These are phyloP conservation scores for Lucilia sericata DNA, from an alignment of 1,140 invertebrate genomes.

Conservation along the genomic window DNA sequence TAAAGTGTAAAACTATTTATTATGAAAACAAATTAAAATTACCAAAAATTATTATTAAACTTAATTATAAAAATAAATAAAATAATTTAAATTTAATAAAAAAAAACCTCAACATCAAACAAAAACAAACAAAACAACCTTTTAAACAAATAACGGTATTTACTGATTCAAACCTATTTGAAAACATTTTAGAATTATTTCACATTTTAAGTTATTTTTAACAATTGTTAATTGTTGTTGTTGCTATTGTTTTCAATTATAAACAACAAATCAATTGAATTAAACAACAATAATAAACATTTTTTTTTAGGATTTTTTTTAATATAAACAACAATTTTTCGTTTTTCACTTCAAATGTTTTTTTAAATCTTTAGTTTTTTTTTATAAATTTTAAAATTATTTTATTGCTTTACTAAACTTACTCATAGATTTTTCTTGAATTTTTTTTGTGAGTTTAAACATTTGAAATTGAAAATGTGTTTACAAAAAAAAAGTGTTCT, in stretches of 20 bases:
- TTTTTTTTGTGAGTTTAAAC: neutral
- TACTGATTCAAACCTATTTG: neutral
- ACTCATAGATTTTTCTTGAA: neutral
- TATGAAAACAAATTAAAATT: too few relatives aligned
- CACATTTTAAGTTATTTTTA: neutral
- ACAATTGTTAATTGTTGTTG: neutral
- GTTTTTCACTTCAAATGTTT: conserved; percentile 18
- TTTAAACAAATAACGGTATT: neutral
- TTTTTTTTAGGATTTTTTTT: neutral
- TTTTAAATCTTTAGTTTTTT: neutral
- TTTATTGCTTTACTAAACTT: neutral
- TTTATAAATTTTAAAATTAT: neutral
- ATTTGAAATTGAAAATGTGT: neutral
- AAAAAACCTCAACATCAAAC: neutral
- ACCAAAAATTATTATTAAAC: too few relatives aligned
- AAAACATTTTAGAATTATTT: neutral
- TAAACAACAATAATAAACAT: neutral
- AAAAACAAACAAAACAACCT: neutral
- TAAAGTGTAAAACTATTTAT: too few relatives aligned
- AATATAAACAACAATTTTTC: neutral
- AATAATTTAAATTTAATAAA: too few relatives aligned
- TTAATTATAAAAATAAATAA: too few relatives aligned
- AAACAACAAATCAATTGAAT: conserved; percentile 13
- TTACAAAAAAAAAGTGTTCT: neutral
- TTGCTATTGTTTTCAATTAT: neutral